A percentile compares a stretch with the other conserved stretches of the same genome.
Evolutionary conservation across 2,797 vertebrate species (phyloP).

Genomic region (Hydrophis major): DNA sequence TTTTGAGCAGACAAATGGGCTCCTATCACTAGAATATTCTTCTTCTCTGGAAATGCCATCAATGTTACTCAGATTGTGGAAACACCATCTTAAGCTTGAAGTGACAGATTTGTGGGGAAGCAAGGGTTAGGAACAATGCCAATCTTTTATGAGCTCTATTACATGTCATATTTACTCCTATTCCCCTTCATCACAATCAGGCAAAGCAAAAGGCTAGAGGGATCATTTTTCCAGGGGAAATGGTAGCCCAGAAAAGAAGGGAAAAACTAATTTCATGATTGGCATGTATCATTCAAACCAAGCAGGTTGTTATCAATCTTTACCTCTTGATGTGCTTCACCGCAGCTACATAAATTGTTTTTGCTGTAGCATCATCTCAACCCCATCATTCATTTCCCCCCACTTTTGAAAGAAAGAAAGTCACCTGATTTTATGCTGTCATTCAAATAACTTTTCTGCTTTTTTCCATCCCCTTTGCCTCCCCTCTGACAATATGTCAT

Average conservation of each 20-base stretch:
- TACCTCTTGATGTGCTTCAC: not conserved
- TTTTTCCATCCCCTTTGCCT: not conserved
- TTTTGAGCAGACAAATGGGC: not conserved
- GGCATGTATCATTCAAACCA: not conserved
- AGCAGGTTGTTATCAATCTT: not conserved
- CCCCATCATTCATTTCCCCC: not conserved
- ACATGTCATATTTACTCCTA: slow-evolving; percentile 1
- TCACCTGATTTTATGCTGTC: not conserved
- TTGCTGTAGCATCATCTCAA: not conserved
- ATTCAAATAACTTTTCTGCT: not conserved
- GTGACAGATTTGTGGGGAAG: slow-evolving; percentile 15
- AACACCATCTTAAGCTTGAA: not conserved
- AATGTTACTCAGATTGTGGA: not conserved
- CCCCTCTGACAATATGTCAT: not conserved
- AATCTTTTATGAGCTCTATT: slow-evolving; percentile 1
- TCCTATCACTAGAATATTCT: not conserved
- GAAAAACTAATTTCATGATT: not conserved
- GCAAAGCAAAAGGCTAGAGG: not conserved
- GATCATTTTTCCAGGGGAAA: not conserved
- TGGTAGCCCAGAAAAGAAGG: not conserved
- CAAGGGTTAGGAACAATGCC: slow-evolving; percentile 1
- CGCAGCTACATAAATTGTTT: not conserved
- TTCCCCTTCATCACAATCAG: not conserved
- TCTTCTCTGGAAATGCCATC: not conserved
- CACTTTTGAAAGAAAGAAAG: not conserved